A percentile compares a stretch with the other conserved stretches of the same genome.
These are phyloP conservation scores for Canis aureus DNA, from an alignment of 2,113 vertebrate species.

Conservation along the genomic window DNA sequence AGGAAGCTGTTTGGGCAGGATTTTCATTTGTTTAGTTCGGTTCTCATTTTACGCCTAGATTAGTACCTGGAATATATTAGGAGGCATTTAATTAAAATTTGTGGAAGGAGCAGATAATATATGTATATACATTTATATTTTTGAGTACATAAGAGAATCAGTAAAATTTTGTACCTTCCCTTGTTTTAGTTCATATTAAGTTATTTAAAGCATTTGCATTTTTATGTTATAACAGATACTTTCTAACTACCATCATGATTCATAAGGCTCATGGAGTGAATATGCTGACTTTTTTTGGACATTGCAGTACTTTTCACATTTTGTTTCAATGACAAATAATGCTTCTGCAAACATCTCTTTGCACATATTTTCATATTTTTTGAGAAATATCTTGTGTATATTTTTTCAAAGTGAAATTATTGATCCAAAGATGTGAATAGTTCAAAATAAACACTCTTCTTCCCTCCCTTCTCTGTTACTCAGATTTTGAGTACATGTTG, in stretches of 20 bases:
- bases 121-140: neutral
- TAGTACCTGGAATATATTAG: neutral
- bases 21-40: constrained; percentile 45
- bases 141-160: neutral
- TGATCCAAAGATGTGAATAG: neutral
- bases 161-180: neutral
- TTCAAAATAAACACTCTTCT: neutral
- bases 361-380: neutral
- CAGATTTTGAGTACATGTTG: neutral
- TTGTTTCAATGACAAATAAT: neutral
- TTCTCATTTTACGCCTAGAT: neutral
- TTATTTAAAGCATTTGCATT: neutral
- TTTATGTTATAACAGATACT: neutral
- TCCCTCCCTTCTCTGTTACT: neutral
- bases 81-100: constrained; percentile 12
- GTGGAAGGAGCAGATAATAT: neutral
- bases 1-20: neutral
- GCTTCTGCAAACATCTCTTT: neutral
- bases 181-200: neutral
- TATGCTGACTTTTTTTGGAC: neutral
- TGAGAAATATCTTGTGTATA: neutral
- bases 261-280: neutral
- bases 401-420: constrained; percentile 7
- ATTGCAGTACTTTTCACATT: neutral
- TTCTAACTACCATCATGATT: neutral